These are phyloP conservation scores for Sycophila sp. DNA, from an alignment of 1,140 invertebrate genomes.

Conservation along the genomic window DNA sequence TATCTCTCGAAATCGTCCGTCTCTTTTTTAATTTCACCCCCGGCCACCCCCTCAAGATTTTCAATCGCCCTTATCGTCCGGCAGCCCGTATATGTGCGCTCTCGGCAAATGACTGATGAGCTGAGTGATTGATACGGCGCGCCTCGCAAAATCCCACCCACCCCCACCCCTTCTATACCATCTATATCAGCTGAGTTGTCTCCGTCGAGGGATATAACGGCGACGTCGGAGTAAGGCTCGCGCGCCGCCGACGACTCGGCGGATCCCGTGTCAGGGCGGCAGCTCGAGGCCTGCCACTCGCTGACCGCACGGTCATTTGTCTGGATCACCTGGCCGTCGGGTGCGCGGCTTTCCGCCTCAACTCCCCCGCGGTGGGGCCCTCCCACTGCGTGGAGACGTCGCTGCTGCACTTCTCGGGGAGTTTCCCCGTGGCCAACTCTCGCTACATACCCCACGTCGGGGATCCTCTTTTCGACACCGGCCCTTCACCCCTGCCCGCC, in stretches of 20 bases:
- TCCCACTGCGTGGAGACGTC: too few species aligned
- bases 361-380: background rate
- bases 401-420: background rate
- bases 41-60: background rate
- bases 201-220: background rate
- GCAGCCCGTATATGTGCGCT: background rate
- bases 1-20: background rate
- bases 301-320: conserved; percentile 60
- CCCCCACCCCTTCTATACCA: too few species aligned
- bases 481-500: too few species aligned
- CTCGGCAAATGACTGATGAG: conserved; percentile 28
- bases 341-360: conserved; percentile 7
- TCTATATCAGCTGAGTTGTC: too few species aligned
- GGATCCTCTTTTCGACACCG: too few species aligned
- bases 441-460: background rate
- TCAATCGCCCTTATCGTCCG: background rate
- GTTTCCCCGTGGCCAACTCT: background rate
- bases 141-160: conserved; percentile 32
- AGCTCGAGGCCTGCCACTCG: conserved; percentile 58
- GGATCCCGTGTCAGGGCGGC: conserved; percentile 40
- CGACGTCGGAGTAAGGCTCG: background rate
- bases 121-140: conserved; percentile 28
- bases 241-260: background rate
- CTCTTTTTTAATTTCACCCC: background rate
- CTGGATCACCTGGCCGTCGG: conserved; percentile 50